Base-by-base conservation (phyloP, 37 sponge, comb jelly and placozoan species). In the Petrosia ficiformis region DNA sequence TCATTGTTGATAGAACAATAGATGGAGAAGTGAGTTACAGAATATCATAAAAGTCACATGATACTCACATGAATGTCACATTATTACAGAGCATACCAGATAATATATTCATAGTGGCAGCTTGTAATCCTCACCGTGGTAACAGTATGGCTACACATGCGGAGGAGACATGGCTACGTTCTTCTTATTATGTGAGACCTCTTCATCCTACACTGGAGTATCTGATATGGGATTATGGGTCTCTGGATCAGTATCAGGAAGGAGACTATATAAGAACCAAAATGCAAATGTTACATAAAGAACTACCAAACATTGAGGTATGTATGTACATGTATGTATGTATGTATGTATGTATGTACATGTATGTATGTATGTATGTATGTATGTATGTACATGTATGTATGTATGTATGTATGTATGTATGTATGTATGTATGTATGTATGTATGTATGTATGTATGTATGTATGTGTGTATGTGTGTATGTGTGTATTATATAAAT, bases 71-170 rank as follows among this genome's bases (percentile, higher is more conserved):
- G 1, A 19, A 28, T 32, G 32, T 2, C 77, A 42, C 2, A 8
- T 56, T 66, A 3, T 24, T 63, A 6, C 71, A 92, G 87, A 75
- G 78, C 26, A 77, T 95, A 28, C 96, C 96, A 28, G 60, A 67
- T 0, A 91, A 92, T 71, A 59, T 95, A 10, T 95, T 95, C 68
- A 78, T 95, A 0, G 86, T 92, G 5, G 96, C 89, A 32, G 96
- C 96, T 14, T 92, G 93, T 59, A 95, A 95, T 83, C 96, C 96
- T 76, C 96, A 95, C 75, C 83, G 94, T 41, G 81, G 94, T 5
- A 89, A 89, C 87, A 89, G 90, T 65, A 68, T 89, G 44, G 90
- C 78, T 10, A 54, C 91, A 44, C 77, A 75, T 59, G 60, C 28
- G 1, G 4, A 30, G 39, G 82, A 80, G 40, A 83, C 70, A n/a